Percentiles rank a stretch among this genome's conserved stretches.
phyloP scores from a whole-genome alignment of 2,797 vertebrate species.

The Eospalax fontanierii region DNA sequence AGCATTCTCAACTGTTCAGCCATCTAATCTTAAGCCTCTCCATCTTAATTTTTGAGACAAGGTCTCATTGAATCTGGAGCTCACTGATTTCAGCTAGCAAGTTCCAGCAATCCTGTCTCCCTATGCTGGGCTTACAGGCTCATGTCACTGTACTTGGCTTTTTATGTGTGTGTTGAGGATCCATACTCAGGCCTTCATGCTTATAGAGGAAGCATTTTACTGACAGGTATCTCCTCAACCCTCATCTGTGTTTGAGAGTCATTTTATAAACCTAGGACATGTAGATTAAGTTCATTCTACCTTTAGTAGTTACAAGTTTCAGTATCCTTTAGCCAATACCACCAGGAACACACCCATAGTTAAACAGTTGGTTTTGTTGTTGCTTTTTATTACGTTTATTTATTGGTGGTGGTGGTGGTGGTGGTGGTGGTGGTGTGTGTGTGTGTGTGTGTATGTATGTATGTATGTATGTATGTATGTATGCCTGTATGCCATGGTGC shows the following conservation, averaged over 20 bases:
- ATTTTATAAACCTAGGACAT: constrained; percentile 25
- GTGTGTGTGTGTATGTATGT: not conserved
- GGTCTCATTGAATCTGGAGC: not conserved
- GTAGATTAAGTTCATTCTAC: not conserved
- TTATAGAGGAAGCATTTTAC: too few relatives aligned
- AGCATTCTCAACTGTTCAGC: too few relatives aligned
- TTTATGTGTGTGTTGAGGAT: too few relatives aligned
- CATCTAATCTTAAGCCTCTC: not conserved
- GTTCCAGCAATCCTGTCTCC: too few relatives aligned
- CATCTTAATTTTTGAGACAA: not conserved
- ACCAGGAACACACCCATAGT: not conserved
- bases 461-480: not conserved
- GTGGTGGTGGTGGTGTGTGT: too few relatives aligned
- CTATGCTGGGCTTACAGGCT: too few relatives aligned
- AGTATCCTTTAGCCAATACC: not conserved
- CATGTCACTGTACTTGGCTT: too few relatives aligned
- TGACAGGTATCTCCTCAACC: too few relatives aligned
- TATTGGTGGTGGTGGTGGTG: too few relatives aligned
- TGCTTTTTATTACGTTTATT: too few relatives aligned
- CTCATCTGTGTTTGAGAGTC: not conserved
- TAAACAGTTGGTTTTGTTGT: not conserved
- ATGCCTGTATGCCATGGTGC: not conserved
- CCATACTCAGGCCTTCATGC: too few relatives aligned
- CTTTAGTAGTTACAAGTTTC: not conserved
- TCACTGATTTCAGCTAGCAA: too few relatives aligned